Percentiles rank a stretch among this genome's conserved stretches.
Evolutionary conservation across 2,888 invertebrate species (phyloP).

Genomic region (Microplitis manilae): DNA sequence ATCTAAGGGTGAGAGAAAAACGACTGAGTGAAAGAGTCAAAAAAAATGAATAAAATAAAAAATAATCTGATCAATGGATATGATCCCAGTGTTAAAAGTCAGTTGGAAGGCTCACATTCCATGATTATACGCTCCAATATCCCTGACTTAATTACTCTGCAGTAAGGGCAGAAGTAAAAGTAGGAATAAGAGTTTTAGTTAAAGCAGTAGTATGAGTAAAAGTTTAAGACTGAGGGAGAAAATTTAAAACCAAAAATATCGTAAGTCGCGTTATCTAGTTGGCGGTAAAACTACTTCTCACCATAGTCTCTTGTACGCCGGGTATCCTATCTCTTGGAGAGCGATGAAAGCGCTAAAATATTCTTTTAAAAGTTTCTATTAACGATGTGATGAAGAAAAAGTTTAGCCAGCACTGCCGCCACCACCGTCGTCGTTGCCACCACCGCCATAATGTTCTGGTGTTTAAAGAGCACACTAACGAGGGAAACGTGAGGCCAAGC

Average conservation of each 20-base stretch:
- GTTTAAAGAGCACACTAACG: slow-evolving; percentile 14
- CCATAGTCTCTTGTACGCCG: background rate
- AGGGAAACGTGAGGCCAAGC: slow-evolving; percentile 20
- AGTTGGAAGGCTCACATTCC: slow-evolving; percentile 21
- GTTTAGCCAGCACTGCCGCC: background rate
- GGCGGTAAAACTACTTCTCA: slow-evolving; percentile 11
- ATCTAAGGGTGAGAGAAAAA: background rate
- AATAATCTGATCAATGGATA: slow-evolving; percentile 21
- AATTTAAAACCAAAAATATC: slow-evolving; percentile 24
- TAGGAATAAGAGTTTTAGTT: background rate
- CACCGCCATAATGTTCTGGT: slow-evolving; percentile 7
- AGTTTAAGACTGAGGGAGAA: background rate
- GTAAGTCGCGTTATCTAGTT: slow-evolving; percentile 8
- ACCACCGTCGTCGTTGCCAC: too few species aligned
- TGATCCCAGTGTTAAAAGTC: slow-evolving; percentile 19
- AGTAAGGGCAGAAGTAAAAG: background rate
- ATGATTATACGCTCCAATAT: slow-evolving; percentile 21
- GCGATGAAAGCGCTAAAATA: slow-evolving; percentile 22
- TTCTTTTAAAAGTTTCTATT: slow-evolving; percentile 33
- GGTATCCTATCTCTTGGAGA: slow-evolving; percentile 6
- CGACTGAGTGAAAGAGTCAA: background rate
- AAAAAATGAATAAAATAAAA: background rate
- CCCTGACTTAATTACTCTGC: slow-evolving; percentile 18
- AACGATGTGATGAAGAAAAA: slow-evolving; percentile 22
- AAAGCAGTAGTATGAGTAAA: background rate